phyloP scores from a whole-genome alignment of 2,797 vertebrate genomes.

The Sebastes glaucus region DNA sequence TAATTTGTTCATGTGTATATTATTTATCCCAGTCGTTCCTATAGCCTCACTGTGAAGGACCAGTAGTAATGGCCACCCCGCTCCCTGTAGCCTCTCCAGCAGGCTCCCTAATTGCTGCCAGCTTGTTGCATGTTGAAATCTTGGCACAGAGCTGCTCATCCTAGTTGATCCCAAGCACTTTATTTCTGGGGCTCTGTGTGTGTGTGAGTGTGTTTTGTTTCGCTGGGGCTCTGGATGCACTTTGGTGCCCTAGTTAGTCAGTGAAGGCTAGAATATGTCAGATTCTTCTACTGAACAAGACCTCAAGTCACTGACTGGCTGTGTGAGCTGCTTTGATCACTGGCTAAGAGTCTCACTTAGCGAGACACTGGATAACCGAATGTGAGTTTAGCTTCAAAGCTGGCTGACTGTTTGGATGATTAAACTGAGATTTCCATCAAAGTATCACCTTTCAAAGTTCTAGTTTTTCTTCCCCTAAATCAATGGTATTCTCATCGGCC shows the following conservation, averaged over 20 bases:
- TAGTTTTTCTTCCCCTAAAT: conserved; percentile 21
- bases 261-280: conserved; percentile 22
- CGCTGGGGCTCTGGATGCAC: conserved; percentile 28
- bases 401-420: neutral
- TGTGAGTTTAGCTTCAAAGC: neutral
- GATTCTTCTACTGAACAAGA: conserved; percentile 19
- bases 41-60: neutral
- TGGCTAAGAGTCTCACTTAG: neutral
- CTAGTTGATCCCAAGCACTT: conserved; percentile 52
- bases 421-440: conserved; percentile 1
- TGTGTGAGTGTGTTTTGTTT: conserved; percentile 18
- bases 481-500: conserved; percentile 4
- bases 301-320: neutral
- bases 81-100: conserved; percentile 34
- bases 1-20: neutral
- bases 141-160: conserved; percentile 66
- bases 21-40: neutral
- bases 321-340: neutral
- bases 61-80: conserved; percentile 5
- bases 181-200: conserved; percentile 32
- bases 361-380: neutral
- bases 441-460: neutral
- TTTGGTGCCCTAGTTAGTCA: conserved; percentile 50
- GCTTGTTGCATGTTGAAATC: conserved; percentile 64
- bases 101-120: conserved; percentile 57